Conservation (phyloP, 2,888 invertebrate species). For the Clusia tigrina region DNA sequence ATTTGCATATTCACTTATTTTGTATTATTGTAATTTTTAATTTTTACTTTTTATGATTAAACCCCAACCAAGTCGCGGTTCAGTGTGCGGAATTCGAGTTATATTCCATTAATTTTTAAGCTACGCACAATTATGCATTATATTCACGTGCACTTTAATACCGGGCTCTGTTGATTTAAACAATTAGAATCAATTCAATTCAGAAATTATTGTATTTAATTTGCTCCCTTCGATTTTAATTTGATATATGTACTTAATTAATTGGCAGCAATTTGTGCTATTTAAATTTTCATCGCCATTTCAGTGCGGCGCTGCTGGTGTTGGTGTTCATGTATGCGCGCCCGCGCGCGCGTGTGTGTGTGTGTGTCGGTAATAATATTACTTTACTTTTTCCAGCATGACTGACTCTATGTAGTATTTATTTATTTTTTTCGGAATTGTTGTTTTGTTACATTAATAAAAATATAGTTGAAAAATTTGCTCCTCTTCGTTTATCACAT, state of each 20-base stretch:
- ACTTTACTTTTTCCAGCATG: neutral
- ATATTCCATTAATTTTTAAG: conserved; percentile 1
- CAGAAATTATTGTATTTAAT: too few relatives aligned
- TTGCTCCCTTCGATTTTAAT: too few relatives aligned
- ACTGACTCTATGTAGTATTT: neutral
- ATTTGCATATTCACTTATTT: too few relatives aligned
- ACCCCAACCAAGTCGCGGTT: too few relatives aligned
- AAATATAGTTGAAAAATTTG: conserved; percentile 14
- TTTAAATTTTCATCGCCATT: conserved; percentile 6
- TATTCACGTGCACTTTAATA: neutral
- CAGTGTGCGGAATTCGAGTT: too few relatives aligned
- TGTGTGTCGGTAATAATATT: too few relatives aligned
- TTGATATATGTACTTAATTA: conserved; percentile 20
- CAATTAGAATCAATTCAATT: neutral
- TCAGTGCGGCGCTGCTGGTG: neutral
- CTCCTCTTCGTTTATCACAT: conserved; percentile 20
- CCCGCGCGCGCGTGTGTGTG: too few relatives aligned
- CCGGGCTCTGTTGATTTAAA: neutral
- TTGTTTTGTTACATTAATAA: conserved; percentile 6
- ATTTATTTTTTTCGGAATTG: conserved; percentile 11
- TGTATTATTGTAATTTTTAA: conserved; percentile 13
- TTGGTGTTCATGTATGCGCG: neutral
- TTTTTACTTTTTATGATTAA: conserved; percentile 9
- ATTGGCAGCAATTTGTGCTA: conserved; percentile 20
- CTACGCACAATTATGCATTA: neutral